Conservation (phyloP, 2,113 vertebrate genomes). For the Myiozetetes cayanensis region DNA sequence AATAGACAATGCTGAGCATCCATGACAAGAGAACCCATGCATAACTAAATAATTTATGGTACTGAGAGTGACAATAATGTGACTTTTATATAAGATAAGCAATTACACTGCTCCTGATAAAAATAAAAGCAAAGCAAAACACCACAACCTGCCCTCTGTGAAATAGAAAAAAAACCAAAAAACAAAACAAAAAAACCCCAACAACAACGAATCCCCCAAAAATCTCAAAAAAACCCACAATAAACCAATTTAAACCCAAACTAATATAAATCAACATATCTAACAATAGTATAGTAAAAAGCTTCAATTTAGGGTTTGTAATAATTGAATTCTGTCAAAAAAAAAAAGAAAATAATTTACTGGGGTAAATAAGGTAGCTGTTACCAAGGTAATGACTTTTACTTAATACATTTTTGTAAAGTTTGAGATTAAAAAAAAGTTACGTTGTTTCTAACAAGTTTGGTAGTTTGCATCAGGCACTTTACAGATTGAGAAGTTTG, state of each 20-base stretch:
- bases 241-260: not conserved
- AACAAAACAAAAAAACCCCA: accelerated
- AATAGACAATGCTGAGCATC: not conserved
- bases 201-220: too few species aligned
- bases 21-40: not conserved
- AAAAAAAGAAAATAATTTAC: not conserved
- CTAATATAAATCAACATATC: not conserved
- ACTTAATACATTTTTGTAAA: not conserved
- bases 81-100: not conserved
- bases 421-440: not conserved
- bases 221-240: too few species aligned
- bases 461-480: not conserved
- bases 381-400: not conserved
- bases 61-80: not conserved
- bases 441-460: not conserved
- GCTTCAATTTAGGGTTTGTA: not conserved
- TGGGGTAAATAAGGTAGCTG: not conserved
- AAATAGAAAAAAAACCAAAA: accelerated
- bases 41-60: not conserved
- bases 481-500: not conserved
- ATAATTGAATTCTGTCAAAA: not conserved
- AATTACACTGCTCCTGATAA: not conserved
- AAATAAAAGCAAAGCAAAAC: not conserved
- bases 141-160: not conserved
- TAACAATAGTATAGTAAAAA: not conserved